Evolutionary conservation across 1,140 invertebrate genomes (phyloP), one percentile per base, ranked within the genome.

Genomic region (Hestina assimilis): DNA sequence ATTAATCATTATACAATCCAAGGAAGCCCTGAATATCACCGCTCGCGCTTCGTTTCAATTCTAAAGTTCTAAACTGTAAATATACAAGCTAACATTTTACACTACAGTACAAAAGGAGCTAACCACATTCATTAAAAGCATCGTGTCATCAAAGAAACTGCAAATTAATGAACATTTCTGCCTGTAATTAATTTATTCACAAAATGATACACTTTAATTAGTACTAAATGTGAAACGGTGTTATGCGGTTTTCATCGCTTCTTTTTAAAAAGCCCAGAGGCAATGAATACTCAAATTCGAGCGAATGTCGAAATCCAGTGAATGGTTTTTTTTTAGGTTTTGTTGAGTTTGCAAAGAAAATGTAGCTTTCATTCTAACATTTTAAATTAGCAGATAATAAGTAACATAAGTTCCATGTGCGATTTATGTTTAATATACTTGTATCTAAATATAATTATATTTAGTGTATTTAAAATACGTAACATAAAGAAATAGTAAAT

Each of bases 131-230:
- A 33, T 15, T 6, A 33, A 4, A 15, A 33, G 1, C 12, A 4
- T 33, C 8, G 24, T 12, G 8, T 14, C 20, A 26, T 46, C 43
- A 46, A 29, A 31, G 43, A 26, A 46, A 31, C 31, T 46, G 26
- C 43, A 31, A 46, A 29, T 46, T 46, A 28, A 46, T 15, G 43
- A 46, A 46, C 17, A n/a, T 46, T 46, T 46, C 26, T 46, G 11
- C 26, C 17, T 11, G 43, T 46, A 31, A 46, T 46, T 31, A 46
- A 46, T 46, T 31, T 46, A 46, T 46, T 46, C 26, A 6, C 15
- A 29, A 26, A 24, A 46, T 46, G 31, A 31, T 46, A 46, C 43
- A 29, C 15, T 20, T 46, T 31, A 14, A 46, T 31, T 46, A 46
- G 26, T 3, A 23, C n/a, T 46, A 19, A 29, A 46, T 23, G 11